Conservation (phyloP, 2,113 vertebrate genomes). For the Caracal caracal region DNA sequence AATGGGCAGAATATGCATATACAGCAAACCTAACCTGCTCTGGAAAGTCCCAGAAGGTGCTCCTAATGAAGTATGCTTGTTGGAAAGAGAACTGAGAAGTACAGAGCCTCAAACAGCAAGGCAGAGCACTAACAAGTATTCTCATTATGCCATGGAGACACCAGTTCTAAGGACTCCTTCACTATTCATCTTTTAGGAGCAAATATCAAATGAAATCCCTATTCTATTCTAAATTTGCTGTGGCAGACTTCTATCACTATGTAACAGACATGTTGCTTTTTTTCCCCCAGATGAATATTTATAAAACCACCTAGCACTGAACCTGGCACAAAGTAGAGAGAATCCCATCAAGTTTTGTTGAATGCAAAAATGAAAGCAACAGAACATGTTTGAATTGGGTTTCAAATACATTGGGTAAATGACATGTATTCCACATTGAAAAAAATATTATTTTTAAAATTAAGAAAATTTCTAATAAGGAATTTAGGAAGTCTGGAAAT, state of each 20-base stretch:
- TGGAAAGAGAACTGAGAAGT: background rate
- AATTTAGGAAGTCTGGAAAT: background rate
- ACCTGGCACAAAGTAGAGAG: background rate
- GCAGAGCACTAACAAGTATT: background rate
- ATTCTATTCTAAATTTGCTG: constrained; percentile 23
- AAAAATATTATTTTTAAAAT: constrained; percentile 32
- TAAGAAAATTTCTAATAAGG: background rate
- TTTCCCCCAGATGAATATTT: background rate
- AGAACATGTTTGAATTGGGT: background rate
- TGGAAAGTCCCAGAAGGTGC: background rate
- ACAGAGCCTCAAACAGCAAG: background rate
- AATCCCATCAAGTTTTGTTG: background rate
- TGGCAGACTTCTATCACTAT: background rate
- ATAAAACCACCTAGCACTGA: background rate
- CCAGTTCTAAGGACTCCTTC: background rate
- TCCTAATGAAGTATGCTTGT: background rate
- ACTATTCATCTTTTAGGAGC: background rate
- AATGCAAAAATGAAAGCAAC: background rate
- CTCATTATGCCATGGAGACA: background rate
- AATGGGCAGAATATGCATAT: background rate
- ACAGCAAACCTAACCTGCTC: background rate
- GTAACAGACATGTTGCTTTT: background rate
- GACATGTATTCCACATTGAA: background rate
- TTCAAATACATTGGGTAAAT: background rate
- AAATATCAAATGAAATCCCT: constrained; percentile 2